Conservation (phyloP, 30 jellyfish, hydroid and myxozoan species). For the Hydractinia symbiolongicarpus region DNA sequence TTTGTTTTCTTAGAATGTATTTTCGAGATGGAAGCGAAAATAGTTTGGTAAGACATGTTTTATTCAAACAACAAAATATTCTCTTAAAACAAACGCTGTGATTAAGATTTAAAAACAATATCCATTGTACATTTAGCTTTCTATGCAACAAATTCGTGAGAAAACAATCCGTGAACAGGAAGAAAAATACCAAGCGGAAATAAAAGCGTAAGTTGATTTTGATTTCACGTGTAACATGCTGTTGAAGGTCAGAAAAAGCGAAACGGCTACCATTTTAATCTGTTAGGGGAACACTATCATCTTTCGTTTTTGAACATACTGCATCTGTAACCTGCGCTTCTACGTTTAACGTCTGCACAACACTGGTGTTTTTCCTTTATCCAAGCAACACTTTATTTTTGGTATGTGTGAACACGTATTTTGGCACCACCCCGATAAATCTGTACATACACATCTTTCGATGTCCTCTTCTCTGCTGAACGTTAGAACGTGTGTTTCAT, state of each 20-base stretch:
- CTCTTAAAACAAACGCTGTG: too few relatives aligned
- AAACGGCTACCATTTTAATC: too few relatives aligned
- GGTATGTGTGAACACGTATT: conserved; percentile 22
- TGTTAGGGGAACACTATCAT: too few relatives aligned
- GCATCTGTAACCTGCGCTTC: not conserved
- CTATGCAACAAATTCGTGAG: conserved; percentile 4
- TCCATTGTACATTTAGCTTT: not conserved
- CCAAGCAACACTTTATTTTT: conserved; percentile 59
- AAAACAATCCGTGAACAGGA: not conserved
- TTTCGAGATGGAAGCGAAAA: too few relatives aligned
- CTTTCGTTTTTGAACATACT: too few relatives aligned
- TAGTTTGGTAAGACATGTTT: too few relatives aligned
- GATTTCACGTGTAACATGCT: too few relatives aligned
- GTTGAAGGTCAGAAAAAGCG: too few relatives aligned
- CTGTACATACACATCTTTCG: conserved; percentile 58
- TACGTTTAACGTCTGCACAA: conserved; percentile 32
- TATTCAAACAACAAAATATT: too few relatives aligned
- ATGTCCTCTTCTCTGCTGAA: conserved; percentile 35
- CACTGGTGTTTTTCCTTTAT: conserved; percentile 47
- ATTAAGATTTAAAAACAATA: too few relatives aligned
- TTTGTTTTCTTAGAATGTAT: too few relatives aligned
- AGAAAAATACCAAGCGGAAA: not conserved
- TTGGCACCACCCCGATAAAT: conserved; percentile 52
- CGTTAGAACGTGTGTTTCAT: conserved; percentile 83
- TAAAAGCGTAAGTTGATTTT: not conserved